These are phyloP conservation scores for Homarus americanus DNA, from an alignment of 1,140 invertebrate genomes.

Conservation along the genomic window DNA sequence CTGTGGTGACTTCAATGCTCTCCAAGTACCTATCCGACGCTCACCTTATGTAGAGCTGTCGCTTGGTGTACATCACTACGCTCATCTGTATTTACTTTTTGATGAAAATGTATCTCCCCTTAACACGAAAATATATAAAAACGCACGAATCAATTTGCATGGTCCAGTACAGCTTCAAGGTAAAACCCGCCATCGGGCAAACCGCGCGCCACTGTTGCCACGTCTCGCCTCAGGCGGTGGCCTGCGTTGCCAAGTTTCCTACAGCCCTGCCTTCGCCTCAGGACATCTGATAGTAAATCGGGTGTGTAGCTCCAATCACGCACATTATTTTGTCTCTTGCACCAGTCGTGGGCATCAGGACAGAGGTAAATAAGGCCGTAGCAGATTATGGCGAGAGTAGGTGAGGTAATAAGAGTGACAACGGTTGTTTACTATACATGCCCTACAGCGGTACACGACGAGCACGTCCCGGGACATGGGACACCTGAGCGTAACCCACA, in stretches of 20 bases:
- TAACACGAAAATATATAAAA: constrained; percentile 51
- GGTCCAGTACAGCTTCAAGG: constrained; percentile 71
- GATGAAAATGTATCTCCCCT: not conserved
- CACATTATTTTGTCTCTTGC: not conserved
- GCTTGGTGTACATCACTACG: not conserved
- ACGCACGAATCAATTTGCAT: constrained; percentile 32
- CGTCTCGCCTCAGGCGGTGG: constrained; percentile 68
- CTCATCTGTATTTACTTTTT: not conserved
- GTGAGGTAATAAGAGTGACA: constrained; percentile 39
- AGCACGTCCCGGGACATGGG: constrained; percentile 49
- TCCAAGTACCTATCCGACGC: constrained; percentile 1
- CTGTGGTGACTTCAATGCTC: constrained; percentile 40
- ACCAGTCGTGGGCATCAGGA: not conserved
- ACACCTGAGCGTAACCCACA: constrained; percentile 13
- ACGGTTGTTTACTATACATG: constrained; percentile 64
- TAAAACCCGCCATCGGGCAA: constrained; percentile 74
- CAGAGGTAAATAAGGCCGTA: not conserved
- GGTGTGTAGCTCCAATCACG: not conserved
- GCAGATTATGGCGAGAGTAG: not conserved
- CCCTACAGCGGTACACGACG: constrained; percentile 54
- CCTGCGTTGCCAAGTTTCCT: constrained; percentile 64
- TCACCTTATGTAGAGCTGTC: not conserved
- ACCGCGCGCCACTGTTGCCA: constrained; percentile 74
- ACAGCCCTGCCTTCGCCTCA: constrained; percentile 66
- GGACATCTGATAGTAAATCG: constrained; percentile 67